Base-by-base conservation (phyloP, 2,797 vertebrate genomes). In the Melanotaenia pygmaea region DNA sequence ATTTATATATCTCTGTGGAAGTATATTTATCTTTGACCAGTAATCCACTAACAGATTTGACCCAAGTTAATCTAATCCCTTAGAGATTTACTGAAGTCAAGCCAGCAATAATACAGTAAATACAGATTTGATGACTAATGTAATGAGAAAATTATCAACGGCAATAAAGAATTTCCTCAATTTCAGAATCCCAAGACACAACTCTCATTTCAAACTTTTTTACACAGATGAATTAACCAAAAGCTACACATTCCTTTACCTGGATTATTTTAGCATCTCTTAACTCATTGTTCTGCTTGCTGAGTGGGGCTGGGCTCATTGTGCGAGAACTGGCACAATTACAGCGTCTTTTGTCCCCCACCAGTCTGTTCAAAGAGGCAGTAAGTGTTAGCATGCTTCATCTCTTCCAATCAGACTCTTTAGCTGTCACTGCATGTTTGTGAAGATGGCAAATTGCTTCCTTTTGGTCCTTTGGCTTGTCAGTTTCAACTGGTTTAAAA, bases 1-100 rank as follows among this genome's bases (percentile, higher is more conserved):
- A 20, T 47, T 77, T 80, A 69, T 9, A 58, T 68, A 77, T 59
- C 57, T 77, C 40, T 53, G 28, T 43, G 16, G 32, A 64, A 18
- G 40, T 68, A 50, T 74, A 64, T 80, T 76, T 66, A 74, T 72
- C 45, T 57, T 77, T 6, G 12, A 40, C 50, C 56, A 70, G 20
- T 61, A 30, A 56, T 20, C 43, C 28, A 4, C 35, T 9, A 45
- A 45, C 47, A 76, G 38, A 74, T 51, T 11, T 30, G 34, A 75
- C 56, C 56, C 1, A 11, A 62, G 50, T n/a, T 11, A 68, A 79
- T 64, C 7, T 53, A 59, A 76, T 24, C 45, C 54, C 20, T n/a
- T 24, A 26, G 1, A 59, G 13, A 67, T 61, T 67, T 24, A 22
- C 60, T 76, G 47, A 64, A 32, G 45, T 76, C n/a, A 70, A 40